Evolutionary conservation across 92 coral and sea anemone genomes (phyloP).

Genomic region (Anthopleura xanthogrammica): DNA sequence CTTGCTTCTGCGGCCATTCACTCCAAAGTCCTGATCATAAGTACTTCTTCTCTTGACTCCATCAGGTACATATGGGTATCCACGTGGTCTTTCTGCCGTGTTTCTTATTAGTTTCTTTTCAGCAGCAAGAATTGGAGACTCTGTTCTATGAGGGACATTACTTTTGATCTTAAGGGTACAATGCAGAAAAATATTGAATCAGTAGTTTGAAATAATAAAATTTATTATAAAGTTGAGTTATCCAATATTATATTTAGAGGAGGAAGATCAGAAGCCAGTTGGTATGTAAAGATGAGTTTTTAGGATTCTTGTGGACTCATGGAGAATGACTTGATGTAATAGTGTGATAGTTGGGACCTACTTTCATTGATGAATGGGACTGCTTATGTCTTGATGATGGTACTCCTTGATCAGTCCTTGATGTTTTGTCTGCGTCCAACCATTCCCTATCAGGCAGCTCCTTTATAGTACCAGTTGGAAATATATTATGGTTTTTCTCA

Average conservation of each 20-base stretch:
- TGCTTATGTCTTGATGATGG: constrained; percentile 1
- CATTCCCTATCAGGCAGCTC: constrained; percentile 79
- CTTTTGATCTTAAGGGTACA: background rate
- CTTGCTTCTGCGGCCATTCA: constrained; percentile 39
- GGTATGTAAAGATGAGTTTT: no score
- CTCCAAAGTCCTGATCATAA: constrained; percentile 66
- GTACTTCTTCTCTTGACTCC: constrained; percentile 85
- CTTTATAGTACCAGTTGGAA: constrained; percentile 83
- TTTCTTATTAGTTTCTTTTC: constrained; percentile 61
- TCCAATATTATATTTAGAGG: no score
- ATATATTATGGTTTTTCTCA: constrained; percentile 90
- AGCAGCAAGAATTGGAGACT: constrained; percentile 73
- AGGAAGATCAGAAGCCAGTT: no score
- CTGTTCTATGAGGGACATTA: constrained; percentile 29
- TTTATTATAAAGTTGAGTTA: no score
- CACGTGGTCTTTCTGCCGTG: constrained; percentile 18
- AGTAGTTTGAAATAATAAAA: no score
- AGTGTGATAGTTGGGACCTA: background rate
- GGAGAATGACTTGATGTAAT: no score
- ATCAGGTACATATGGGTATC: constrained; percentile 66
- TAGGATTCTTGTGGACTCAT: no score
- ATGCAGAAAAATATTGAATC: background rate
- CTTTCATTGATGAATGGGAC: background rate
- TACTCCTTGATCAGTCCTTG: constrained; percentile 17
- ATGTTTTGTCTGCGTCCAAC: constrained; percentile 65